Evolutionary conservation across 2,797 vertebrate species (phyloP), one percentile per base, ranked within the genome.

Genomic region (Scleropages formosus): DNA sequence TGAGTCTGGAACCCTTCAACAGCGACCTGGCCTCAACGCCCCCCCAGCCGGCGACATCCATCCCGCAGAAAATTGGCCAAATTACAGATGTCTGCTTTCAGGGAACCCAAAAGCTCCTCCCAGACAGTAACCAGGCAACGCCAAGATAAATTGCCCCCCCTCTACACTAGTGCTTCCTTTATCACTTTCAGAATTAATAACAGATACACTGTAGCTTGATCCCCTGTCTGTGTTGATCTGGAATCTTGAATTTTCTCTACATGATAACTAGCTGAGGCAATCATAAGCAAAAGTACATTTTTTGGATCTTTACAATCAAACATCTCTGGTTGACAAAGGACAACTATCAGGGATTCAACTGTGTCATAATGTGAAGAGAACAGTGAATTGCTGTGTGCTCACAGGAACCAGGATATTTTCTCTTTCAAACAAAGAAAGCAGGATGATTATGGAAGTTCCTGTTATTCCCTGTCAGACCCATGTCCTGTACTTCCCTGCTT

Each of bases 1-100:
- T 81, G 80, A 83, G 85, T 84, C 81, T 90, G 89, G 84, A 85
- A 79, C 75, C 84, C 72, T 77, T 83, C 67, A 62, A 84, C 76
- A 78, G 22, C 77, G 84, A 85, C 86, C 87, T 83, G 85, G 87
- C 85, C 79, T 75, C 24, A 51, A 78, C 81, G 24, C 79, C n/a
- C 15, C 26, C 47, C 44, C 6, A 22, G 18, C 58, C 60, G 31
- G 46, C 4, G 6, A 66, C 13, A 49, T 49, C 73, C 47, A 10
- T 75, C 77, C 58, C 70, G 65, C 39, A 65, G 73, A 83, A 76
- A 77, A 59, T 65, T 68, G 47, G 65, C 76, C 64, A 78, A 80
- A 82, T 74, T 67, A 73, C 63, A 39, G n/a, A 78, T 51, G 67
- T 80, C 85, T 62, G 78, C 73, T 71, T 39, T 75, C 22, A 78